Conservation (phyloP, 2,797 vertebrate genomes). For the Parambassis ranga region DNA sequence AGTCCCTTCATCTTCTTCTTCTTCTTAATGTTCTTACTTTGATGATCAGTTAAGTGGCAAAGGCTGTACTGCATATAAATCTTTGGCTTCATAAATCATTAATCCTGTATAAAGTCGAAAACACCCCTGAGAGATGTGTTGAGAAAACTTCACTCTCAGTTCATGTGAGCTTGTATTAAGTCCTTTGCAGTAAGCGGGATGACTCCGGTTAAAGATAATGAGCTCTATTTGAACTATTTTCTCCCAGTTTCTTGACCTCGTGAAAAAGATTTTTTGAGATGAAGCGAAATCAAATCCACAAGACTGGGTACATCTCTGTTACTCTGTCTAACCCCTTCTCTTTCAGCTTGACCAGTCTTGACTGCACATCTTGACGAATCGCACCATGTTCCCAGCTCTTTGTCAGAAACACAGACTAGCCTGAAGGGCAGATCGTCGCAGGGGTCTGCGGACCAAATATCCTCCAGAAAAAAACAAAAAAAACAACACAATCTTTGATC, state of each 20-base stretch:
- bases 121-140: constrained; percentile 6
- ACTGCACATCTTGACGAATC: not conserved
- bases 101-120: constrained; percentile 16
- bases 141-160: constrained; percentile 5
- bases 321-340: not conserved
- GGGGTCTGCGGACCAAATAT: constrained; percentile 8
- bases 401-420: not conserved
- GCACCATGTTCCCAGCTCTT: not conserved
- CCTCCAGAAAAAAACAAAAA: not conserved
- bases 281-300: not conserved
- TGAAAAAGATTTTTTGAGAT: not conserved
- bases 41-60: constrained; percentile 20
- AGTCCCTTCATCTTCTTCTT: not conserved
- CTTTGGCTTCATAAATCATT: constrained; percentile 36
- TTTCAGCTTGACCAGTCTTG: constrained; percentile 22
- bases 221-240: not conserved
- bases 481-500: constrained; percentile 16
- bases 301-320: constrained; percentile 6
- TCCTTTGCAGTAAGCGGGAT: constrained; percentile 1
- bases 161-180: constrained; percentile 4
- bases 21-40: constrained; percentile 1
- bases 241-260: constrained; percentile 3
- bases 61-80: constrained; percentile 40
- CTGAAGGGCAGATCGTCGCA: constrained; percentile 2
- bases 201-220: too few species aligned